phyloP scores from a whole-genome alignment of 2,888 invertebrate genomes.

The Tinea semifulvella region DNA sequence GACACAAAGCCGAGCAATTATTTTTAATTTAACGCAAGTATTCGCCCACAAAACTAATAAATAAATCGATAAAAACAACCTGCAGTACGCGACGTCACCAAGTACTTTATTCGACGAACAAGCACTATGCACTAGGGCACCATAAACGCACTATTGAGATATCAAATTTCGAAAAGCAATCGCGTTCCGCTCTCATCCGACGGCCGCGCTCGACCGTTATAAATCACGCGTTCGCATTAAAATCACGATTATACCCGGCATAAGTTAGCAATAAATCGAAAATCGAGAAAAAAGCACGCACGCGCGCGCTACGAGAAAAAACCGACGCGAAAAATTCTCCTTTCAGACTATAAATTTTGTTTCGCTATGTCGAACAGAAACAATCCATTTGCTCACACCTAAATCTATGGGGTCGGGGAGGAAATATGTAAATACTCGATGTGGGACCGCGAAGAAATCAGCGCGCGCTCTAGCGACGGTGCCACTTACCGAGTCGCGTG shows the following conservation, averaged over 20 bases:
- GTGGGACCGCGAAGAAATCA: slow-evolving; percentile 22
- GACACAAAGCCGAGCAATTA: slow-evolving; percentile 33
- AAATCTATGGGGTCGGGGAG: slow-evolving; percentile 45
- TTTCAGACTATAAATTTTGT: slow-evolving; percentile 44
- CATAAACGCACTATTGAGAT: slow-evolving; percentile 54
- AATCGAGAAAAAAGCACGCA: slow-evolving; percentile 37
- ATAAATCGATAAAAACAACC: slow-evolving; percentile 8
- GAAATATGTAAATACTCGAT: slow-evolving; percentile 44
- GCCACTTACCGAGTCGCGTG: slow-evolving; percentile 18
- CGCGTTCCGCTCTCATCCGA: slow-evolving; percentile 36
- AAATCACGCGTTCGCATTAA: slow-evolving; percentile 58
- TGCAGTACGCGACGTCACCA: slow-evolving; percentile 1
- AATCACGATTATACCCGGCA: slow-evolving; percentile 62
- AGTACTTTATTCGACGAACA: background rate
- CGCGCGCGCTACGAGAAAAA: slow-evolving; percentile 25
- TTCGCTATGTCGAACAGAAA: slow-evolving; percentile 35
- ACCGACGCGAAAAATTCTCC: slow-evolving; percentile 36
- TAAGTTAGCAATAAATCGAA: slow-evolving; percentile 60
- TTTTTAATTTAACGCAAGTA: slow-evolving; percentile 31
- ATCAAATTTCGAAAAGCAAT: slow-evolving; percentile 63
- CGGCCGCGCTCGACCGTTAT: slow-evolving; percentile 34
- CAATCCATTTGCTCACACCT: slow-evolving; percentile 57
- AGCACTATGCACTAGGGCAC: slow-evolving; percentile 39
- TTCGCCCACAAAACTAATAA: slow-evolving; percentile 12
- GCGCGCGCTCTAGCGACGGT: slow-evolving; percentile 17